These are phyloP conservation scores for Anarrhichthys ocellatus DNA, from an alignment of 2,113 vertebrate genomes.

Conservation along the genomic window DNA sequence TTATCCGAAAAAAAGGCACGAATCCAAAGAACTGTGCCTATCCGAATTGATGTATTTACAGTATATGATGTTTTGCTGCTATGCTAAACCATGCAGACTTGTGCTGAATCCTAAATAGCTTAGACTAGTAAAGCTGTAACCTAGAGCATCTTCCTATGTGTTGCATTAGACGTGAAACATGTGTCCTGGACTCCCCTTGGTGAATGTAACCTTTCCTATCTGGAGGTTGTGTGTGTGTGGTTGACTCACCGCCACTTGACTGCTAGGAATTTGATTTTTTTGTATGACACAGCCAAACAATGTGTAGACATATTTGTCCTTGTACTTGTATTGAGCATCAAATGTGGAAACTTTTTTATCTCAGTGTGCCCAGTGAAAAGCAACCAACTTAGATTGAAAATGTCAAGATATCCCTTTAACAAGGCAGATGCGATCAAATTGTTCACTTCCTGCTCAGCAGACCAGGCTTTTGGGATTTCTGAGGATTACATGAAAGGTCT, in stretches of 20 bases:
- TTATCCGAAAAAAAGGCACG: neutral
- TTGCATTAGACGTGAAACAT: no score
- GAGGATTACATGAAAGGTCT: slow-evolving; percentile 58
- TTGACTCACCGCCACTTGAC: neutral
- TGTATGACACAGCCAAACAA: neutral
- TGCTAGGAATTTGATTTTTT: neutral
- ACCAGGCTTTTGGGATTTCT: slow-evolving; percentile 52
- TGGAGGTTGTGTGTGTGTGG: no score
- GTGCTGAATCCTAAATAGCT: neutral
- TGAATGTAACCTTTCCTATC: no score
- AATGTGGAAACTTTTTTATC: slow-evolving; percentile 23
- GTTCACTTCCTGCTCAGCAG: slow-evolving; percentile 48
- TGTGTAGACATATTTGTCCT: neutral
- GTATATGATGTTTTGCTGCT: neutral
- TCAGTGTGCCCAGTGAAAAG: slow-evolving; percentile 39
- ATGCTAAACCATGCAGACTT: neutral
- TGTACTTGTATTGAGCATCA: slow-evolving; percentile 18
- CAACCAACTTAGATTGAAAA: slow-evolving; percentile 44
- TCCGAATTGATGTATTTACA: neutral
- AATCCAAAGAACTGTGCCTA: neutral
- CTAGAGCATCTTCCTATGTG: no score
- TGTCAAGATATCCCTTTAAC: slow-evolving; percentile 66
- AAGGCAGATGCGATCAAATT: slow-evolving; percentile 54
- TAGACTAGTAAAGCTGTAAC: neutral
- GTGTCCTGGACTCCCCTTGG: no score